These are phyloP conservation scores for Radopholus similis DNA, from an alignment of 1,140 invertebrate genomes.

Conservation along the genomic window DNA sequence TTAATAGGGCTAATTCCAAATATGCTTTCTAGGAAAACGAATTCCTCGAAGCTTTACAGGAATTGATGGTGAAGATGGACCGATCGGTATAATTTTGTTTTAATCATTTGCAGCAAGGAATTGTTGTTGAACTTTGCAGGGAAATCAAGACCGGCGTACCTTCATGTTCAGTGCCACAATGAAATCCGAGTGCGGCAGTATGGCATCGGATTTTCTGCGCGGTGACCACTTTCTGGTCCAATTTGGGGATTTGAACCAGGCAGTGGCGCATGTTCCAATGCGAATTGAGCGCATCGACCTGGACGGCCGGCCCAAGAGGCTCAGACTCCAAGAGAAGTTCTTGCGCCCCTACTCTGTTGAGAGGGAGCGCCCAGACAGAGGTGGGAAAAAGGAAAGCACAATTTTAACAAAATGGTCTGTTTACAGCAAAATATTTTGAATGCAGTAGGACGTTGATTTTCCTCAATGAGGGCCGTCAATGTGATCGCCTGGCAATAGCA, in stretches of 20 bases:
- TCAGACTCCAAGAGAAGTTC: not conserved
- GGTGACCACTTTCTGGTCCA: not conserved
- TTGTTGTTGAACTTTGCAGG: not conserved
- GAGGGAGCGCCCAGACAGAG: not conserved
- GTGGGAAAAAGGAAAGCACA: not conserved
- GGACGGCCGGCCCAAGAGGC: not conserved
- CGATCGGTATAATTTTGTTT: not conserved
- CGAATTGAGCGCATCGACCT: too few species aligned
- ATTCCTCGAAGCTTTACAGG: not conserved
- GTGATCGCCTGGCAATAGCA: conserved; percentile 8
- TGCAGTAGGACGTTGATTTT: conserved; percentile 11
- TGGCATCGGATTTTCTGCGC: not conserved
- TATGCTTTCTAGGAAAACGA: not conserved
- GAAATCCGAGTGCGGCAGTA: not conserved
- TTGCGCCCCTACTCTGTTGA: not conserved
- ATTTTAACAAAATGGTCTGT: too few species aligned
- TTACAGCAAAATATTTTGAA: not conserved
- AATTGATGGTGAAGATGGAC: not conserved
- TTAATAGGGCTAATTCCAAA: not conserved
- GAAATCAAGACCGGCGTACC: not conserved
- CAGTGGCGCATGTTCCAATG: conserved; percentile 3
- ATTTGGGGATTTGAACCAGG: not conserved
- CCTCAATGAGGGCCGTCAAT: not conserved
- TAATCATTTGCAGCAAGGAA: not conserved
- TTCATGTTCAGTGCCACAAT: conserved; percentile 18